Evolutionary conservation across 2,113 vertebrate genomes (phyloP).

Genomic region (Shinisaurus crocodilurus): DNA sequence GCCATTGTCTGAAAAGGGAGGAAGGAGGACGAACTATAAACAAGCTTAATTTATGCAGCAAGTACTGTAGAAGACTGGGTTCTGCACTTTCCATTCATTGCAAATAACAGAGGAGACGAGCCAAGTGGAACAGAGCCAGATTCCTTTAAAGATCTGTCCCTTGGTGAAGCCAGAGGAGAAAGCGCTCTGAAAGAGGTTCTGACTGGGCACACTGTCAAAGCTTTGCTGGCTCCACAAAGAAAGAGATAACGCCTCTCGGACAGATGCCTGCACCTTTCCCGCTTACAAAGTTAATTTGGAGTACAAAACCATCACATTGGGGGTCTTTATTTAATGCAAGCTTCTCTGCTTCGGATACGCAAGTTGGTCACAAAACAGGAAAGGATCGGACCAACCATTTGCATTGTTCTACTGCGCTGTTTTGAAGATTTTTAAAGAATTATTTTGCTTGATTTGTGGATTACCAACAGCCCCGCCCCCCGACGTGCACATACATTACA

Average conservation of each 20-base stretch:
- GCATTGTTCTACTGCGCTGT: neutral
- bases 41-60: constrained; percentile 50
- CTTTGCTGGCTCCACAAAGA: constrained; percentile 32
- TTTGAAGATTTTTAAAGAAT: neutral
- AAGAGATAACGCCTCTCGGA: constrained; percentile 26
- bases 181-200: constrained; percentile 11
- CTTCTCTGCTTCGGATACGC: neutral
- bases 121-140: constrained; percentile 61
- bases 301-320: neutral
- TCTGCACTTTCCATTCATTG: constrained; percentile 34
- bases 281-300: constrained; percentile 25
- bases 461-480: neutral
- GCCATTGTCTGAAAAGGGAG: constrained; percentile 20
- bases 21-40: constrained; percentile 37
- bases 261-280: constrained; percentile 18
- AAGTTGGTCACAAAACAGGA: neutral
- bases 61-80: constrained; percentile 45
- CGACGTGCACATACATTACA: neutral
- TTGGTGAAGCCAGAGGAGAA: constrained; percentile 42
- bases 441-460: neutral
- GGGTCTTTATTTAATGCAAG: constrained; percentile 8
- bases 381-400: neutral
- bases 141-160: constrained; percentile 60
- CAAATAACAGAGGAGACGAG: constrained; percentile 50
- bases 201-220: constrained; percentile 18